phyloP scores from a whole-genome alignment of 2,888 invertebrate genomes.

The Lasioglossum morio region DNA sequence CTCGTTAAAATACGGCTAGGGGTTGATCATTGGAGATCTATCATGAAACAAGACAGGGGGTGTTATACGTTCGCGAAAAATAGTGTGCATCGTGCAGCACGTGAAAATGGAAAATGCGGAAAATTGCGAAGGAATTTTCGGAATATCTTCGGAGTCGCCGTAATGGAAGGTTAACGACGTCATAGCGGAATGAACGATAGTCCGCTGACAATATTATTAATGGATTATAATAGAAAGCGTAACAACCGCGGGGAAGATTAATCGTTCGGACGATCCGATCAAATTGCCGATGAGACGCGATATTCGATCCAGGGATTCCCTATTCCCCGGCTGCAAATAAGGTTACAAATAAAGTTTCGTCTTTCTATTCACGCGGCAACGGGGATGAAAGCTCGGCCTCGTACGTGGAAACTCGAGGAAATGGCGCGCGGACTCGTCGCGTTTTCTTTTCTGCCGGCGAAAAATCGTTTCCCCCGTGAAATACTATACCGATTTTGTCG shows the following conservation, averaged over 20 bases:
- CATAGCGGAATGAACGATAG: constrained; percentile 42
- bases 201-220: constrained; percentile 49
- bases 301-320: constrained; percentile 49
- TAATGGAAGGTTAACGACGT: constrained; percentile 39
- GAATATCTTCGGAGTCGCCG: constrained; percentile 17
- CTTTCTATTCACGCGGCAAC: constrained; percentile 51
- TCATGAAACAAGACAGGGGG: not conserved
- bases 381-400: constrained; percentile 17
- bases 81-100: not conserved
- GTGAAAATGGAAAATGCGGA: not conserved
- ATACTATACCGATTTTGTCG: constrained; percentile 22
- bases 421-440: not conserved
- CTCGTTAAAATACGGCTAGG: too few relatives aligned
- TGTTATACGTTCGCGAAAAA: not conserved
- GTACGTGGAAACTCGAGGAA: constrained; percentile 39
- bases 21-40: too few relatives aligned
- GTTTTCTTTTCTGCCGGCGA: constrained; percentile 49
- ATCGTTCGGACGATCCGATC: constrained; percentile 55
- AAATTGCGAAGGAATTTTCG: not conserved
- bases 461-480: constrained; percentile 47
- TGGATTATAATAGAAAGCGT: constrained; percentile 58
- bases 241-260: constrained; percentile 54
- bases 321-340: constrained; percentile 52
- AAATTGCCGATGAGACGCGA: constrained; percentile 57
- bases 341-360: constrained; percentile 63